Conservation (phyloP, 2,888 invertebrate species). For the Limnephilus marmoratus region DNA sequence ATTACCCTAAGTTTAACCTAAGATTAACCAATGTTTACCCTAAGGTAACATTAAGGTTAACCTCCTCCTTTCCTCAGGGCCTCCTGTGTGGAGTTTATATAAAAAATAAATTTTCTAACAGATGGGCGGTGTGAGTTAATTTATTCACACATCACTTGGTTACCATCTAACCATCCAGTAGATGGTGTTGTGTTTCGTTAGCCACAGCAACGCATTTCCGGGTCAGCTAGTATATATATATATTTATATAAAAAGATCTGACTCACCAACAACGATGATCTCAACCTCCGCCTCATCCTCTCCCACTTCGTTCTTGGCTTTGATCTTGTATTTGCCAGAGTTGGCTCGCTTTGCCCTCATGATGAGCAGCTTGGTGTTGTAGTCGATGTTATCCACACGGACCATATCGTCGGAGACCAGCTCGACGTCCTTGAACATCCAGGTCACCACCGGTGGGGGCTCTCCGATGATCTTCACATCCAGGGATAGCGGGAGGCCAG, state of each 20-base stretch:
- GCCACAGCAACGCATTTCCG: no score
- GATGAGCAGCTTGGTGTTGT: constrained; percentile 93
- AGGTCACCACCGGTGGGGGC: constrained; percentile 94
- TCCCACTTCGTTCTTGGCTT: constrained; percentile 94
- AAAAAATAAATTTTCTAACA: no score
- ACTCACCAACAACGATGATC: constrained; percentile 85
- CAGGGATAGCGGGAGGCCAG: constrained; percentile 90
- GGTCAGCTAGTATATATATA: no score
- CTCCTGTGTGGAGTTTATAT: no score
- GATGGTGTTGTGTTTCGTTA: no score
- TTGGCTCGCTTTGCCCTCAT: constrained; percentile 88
- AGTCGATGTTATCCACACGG: constrained; percentile 90
- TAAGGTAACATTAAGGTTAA: no score
- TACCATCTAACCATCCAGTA: no score
- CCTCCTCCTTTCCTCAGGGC: no score
- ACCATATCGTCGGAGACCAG: constrained; percentile 80
- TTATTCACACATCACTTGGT: no score
- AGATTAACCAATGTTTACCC: no score
- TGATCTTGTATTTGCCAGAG: constrained; percentile 92
- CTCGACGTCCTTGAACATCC: constrained; percentile 88
- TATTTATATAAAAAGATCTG: constrained; percentile 31
- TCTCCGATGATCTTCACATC: constrained; percentile 95
- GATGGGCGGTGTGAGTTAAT: no score
- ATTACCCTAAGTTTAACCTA: no score
- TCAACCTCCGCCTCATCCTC: constrained; percentile 95